phyloP scores from a whole-genome alignment of 2,113 vertebrate genomes.

The Anarhynchus alexandrinus region DNA sequence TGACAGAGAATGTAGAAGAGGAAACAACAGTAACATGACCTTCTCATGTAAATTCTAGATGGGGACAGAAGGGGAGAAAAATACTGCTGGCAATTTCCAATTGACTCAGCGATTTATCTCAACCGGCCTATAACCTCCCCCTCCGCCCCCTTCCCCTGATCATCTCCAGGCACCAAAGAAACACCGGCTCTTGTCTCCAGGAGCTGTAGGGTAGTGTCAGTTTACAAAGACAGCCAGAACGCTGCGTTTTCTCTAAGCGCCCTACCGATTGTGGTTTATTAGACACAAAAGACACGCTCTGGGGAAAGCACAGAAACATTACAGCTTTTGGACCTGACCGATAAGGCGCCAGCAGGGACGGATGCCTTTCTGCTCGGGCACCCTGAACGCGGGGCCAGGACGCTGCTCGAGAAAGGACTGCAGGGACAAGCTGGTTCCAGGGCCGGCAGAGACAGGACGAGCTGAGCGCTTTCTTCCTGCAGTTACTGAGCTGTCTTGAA shows the following conservation, averaged over 20 bases:
- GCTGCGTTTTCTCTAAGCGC: neutral
- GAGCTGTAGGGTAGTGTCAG: neutral
- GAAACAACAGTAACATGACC: conserved; percentile 48
- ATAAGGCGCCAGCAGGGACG: neutral
- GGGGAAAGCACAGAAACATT: neutral
- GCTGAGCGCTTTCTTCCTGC: neutral
- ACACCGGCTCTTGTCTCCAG: neutral
- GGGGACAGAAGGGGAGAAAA: neutral
- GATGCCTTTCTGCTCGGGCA: neutral
- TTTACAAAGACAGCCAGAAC: neutral
- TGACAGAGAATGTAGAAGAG: conserved; percentile 49
- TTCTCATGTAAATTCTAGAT: conserved; percentile 7
- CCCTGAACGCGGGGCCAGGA: neutral
- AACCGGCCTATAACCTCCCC: neutral
- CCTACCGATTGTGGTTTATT: neutral
- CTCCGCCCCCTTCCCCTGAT: fast-evolving
- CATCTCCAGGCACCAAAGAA: neutral
- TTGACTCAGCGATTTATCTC: neutral
- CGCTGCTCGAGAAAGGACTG: neutral
- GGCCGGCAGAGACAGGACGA: neutral
- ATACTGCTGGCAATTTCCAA: neutral
- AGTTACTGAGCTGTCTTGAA: neutral
- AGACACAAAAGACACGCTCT: neutral
- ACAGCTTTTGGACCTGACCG: neutral
- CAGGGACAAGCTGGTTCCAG: neutral